These are phyloP conservation scores for Leptarthrus brevirostris DNA, from an alignment of 2,888 invertebrate genomes.

Conservation along the genomic window DNA sequence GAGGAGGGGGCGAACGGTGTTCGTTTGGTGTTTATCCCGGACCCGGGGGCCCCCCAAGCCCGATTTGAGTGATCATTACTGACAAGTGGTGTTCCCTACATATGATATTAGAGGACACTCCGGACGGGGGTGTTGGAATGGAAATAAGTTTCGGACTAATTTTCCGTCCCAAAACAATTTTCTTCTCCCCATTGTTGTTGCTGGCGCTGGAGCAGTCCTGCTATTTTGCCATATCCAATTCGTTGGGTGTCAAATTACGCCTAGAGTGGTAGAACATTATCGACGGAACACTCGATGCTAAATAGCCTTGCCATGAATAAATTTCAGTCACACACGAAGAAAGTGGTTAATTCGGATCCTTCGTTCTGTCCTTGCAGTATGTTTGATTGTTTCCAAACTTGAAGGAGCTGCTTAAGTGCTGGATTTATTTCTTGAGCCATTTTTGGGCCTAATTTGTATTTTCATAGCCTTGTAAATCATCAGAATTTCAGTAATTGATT, in stretches of 20 bases:
- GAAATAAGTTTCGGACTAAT: constrained; percentile 47
- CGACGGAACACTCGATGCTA: constrained; percentile 42
- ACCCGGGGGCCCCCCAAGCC: too few species aligned
- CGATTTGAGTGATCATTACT: constrained; percentile 45
- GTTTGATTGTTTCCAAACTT: background rate
- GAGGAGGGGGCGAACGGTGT: background rate
- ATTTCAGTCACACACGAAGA: constrained; percentile 43
- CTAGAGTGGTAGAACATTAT: constrained; percentile 31
- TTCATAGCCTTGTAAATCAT: background rate
- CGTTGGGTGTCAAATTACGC: constrained; percentile 45
- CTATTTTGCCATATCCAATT: constrained; percentile 37
- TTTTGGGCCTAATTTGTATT: background rate
- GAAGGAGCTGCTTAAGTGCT: constrained; percentile 1
- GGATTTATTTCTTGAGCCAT: constrained; percentile 15
- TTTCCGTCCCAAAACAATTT: constrained; percentile 46
- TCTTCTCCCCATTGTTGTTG: constrained; percentile 36
- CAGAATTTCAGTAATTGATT: background rate
- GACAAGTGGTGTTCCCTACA: constrained; percentile 44
- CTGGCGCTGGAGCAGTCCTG: background rate
- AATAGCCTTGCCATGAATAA: constrained; percentile 43
- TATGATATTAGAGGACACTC: constrained; percentile 41
- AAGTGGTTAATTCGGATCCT: constrained; percentile 30
- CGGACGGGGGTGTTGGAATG: constrained; percentile 21
- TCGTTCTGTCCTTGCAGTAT: background rate
- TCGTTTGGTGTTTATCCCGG: background rate